Conservation (phyloP, 1,140 invertebrate species). For the Polypedilum pembai region DNA sequence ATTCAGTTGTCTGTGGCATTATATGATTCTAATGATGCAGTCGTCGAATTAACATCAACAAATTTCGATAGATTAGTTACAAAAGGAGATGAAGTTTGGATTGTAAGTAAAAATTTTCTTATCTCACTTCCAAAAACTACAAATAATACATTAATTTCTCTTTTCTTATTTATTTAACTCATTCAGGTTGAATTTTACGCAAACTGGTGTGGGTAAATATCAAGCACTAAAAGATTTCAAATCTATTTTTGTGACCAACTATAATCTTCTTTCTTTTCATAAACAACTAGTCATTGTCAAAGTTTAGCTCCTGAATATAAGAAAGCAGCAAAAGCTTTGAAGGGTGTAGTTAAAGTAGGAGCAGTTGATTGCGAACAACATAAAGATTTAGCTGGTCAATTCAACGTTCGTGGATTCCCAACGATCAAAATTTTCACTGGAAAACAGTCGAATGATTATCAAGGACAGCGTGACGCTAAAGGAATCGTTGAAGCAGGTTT, state of each 20-base stretch:
- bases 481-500: constrained; percentile 79
- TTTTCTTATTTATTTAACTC: neutral
- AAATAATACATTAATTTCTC: neutral
- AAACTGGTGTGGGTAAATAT: neutral
- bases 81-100: constrained; percentile 78
- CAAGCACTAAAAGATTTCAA: neutral
- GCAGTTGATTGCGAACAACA: constrained; percentile 89
- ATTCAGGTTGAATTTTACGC: constrained; percentile 37
- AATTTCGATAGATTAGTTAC: constrained; percentile 87
- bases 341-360: constrained; percentile 90
- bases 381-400: constrained; percentile 70
- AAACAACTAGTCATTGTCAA: constrained; percentile 73
- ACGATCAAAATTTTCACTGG: constrained; percentile 97
- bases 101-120: constrained; percentile 49
- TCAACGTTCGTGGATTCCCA: constrained; percentile 84
- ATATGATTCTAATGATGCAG: constrained; percentile 73
- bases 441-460: constrained; percentile 77
- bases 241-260: no score
- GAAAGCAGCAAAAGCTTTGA: constrained; percentile 79
- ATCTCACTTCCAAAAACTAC: neutral
- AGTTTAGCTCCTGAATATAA: constrained; percentile 77
- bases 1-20: constrained; percentile 49
- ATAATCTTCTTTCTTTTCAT: neutral
- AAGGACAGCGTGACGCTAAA: constrained; percentile 76
- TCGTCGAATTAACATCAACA: constrained; percentile 79